A percentile compares a stretch with the other conserved stretches of the same genome.
phyloP scores from a whole-genome alignment of 23 tunicate species.

The Ascidia mentula region DNA sequence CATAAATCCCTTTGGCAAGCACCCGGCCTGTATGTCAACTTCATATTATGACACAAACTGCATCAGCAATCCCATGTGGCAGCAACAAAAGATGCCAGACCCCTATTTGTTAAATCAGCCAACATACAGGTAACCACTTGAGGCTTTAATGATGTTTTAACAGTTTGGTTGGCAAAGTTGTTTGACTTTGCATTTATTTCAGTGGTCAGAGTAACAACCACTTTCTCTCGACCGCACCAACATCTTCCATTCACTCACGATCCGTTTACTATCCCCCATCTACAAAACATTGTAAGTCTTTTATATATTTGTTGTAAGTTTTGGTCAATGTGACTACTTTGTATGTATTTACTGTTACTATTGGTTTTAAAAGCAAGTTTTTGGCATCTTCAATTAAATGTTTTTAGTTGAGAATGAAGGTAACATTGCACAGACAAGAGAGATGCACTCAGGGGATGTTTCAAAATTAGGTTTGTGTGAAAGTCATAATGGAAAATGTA shows the following conservation, averaged over 20 bases:
- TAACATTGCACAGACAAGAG: no score
- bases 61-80: neutral
- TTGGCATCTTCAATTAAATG: no score
- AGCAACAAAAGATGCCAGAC: slow-evolving; percentile 5
- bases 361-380: no score
- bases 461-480: no score
- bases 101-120: neutral
- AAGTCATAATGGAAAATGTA: no score
- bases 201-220: slow-evolving; percentile 15
- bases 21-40: slow-evolving; percentile 1
- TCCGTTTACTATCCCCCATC: neutral
- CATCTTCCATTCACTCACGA: slow-evolving; percentile 7
- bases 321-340: no score
- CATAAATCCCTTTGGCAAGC: neutral
- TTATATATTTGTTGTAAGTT: no score
- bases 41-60: neutral
- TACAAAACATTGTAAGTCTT: slow-evolving; percentile 9
- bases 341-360: no score
- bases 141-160: neutral
- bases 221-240: neutral
- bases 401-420: no score
- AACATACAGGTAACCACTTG: neutral
- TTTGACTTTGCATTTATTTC: neutral
- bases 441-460: no score
- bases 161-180: neutral